Base-by-base conservation (phyloP, 1,140 invertebrate species). In the Chrysopa pallens region DNA sequence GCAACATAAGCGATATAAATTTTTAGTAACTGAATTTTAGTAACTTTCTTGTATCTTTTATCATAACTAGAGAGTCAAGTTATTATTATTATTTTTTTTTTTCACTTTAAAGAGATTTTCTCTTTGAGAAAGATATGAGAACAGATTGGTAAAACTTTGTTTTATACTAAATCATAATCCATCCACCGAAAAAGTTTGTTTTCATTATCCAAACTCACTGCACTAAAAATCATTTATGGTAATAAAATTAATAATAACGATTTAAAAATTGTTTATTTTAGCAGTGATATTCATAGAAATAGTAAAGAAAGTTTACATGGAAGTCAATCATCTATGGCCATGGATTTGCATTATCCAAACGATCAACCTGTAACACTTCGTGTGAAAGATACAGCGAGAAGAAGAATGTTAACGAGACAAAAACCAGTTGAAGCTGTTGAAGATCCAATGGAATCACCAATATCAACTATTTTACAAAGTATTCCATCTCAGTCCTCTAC, bases 391-490 rank as follows among this genome's bases (percentile, higher is more conserved):
- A 62, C 64, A 45, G 43, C 12, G 52, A 60, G 29, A 63, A 61
- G 76, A 23, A 63, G 81, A 12, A 82, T 84, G 53, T 74, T 81
- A 29, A 62, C 86, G n/a, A 63, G 84, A 11, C 84, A 87, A 52
- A 71, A 74, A 40, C 76, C 76, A 42, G 73, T 87, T 12, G 72
- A 75, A 6, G 73, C 77, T 44, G 75, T 79, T 44, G 72, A 72
- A 36, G 54, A 57, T 13, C 65, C 65, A n/a, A 9, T 38, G 23
- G 37, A 42, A 42, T 9, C 48, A 38, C 42, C 39, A 46, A 13
- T 40, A 39, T 6, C 29, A 42, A 14, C 38, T 36, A 29, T 36
- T 38, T 23, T 37, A 39, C 31, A 33, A 31, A 37, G 40, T n/a
- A 15, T 35, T 11, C 40, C 27, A 29, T 39, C 40, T n/a, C 38